Base-by-base conservation (phyloP, 2,888 invertebrate species). In the Pelosia muscerda region DNA sequence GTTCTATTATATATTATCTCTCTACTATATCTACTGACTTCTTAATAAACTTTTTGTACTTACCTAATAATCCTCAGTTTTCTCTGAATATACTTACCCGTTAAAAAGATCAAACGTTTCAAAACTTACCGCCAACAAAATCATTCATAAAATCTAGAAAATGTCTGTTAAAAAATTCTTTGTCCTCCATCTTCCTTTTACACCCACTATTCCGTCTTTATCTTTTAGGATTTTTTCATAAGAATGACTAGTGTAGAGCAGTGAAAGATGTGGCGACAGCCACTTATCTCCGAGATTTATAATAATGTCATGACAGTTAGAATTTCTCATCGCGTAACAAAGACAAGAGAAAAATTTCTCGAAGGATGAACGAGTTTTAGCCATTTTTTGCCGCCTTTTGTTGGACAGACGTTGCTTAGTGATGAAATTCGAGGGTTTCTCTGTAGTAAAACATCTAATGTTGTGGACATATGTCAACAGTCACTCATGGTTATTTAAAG, bases 231-330 rank as follows among this genome's bases (percentile, higher is more conserved):
- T 64, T 76, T 68, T 42, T 15, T 49, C 49, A n/a, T 49, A 66
- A 69, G 68, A 75, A 73, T 75, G 71, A 74, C 72, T 79, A 75
- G 76, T 79, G 79, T 79, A 74, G 77, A 77, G 68, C 71, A 71
- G 59, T 79, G 72, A 60, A 69, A 73, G 69, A 68, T 70, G 65
- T 1, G 57, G 38, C 58, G 79, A 76, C 79, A 73, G 63, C 69
- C 73, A 79, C 79, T 79, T 79, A 79, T 79, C 79, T 79, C 31
- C 28, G 66, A 76, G 79, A 79, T 79, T 79, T 79, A 79, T 79
- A 79, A 74, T 74, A 79, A 77, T 71, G 73, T 76, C 77, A 74
- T 79, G 78, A 77, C 79, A 77, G 74, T 75, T 73, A 75, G 76
- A 66, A 77, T 72, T 77, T 79, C 68, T 72, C 73, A 62, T 74